These are phyloP conservation scores for Choloepus hoffmanni DNA, from an alignment of 2,113 vertebrate species.

Conservation along the genomic window DNA sequence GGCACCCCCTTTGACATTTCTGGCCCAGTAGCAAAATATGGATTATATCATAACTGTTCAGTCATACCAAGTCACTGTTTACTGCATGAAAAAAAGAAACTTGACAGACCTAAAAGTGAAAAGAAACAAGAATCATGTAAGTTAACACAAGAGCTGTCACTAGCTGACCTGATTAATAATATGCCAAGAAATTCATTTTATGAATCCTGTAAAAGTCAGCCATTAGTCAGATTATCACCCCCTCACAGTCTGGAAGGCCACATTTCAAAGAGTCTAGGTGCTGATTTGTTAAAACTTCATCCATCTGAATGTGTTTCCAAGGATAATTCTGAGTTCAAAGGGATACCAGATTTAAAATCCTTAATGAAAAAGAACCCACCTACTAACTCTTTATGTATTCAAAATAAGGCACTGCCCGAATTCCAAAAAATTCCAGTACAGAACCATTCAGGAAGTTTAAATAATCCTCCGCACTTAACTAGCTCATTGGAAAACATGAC, in stretches of 20 bases:
- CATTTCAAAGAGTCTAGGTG: conserved; percentile 76
- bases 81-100: conserved; percentile 79
- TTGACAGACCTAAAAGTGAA: conserved; percentile 76
- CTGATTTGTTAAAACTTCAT: conserved; percentile 74
- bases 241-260: conserved; percentile 69
- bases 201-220: conserved; percentile 73
- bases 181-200: conserved; percentile 74
- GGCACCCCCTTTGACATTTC: conserved; percentile 78
- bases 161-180: conserved; percentile 80
- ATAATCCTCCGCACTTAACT: conserved; percentile 78
- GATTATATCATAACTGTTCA: conserved; percentile 79
- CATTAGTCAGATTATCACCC: conserved; percentile 69
- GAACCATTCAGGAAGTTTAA: conserved; percentile 74
- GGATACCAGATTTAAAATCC: conserved; percentile 84
- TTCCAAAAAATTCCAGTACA: conserved; percentile 67
- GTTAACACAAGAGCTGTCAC: conserved; percentile 77
- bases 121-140: conserved; percentile 83
- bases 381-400: conserved; percentile 71
- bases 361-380: conserved; percentile 76
- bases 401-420: conserved; percentile 69
- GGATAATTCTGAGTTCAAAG: conserved; percentile 78
- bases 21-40: conserved; percentile 80
- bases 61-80: conserved; percentile 76
- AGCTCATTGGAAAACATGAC: conserved; percentile 86
- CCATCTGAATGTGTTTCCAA: conserved; percentile 70